A percentile compares a stretch with the other conserved stretches of the same genome.
Evolutionary conservation across 2,113 vertebrate species (phyloP).

Genomic region (Eudyptes chrysolophus): DNA sequence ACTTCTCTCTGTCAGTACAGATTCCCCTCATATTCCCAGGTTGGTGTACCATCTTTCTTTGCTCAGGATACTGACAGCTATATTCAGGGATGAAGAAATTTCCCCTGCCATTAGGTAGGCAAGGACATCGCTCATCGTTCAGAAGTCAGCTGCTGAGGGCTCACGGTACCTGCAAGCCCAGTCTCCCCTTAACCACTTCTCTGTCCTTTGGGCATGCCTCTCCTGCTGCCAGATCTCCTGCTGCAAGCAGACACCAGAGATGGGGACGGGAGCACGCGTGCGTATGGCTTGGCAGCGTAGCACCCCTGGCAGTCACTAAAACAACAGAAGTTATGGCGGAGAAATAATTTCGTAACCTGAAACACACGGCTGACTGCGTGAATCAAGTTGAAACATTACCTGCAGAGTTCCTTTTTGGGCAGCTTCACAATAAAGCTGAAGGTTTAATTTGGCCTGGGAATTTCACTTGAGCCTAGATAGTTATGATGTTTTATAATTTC

Average conservation of each 20-base stretch:
- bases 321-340: accelerated
- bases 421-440: background rate
- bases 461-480: background rate
- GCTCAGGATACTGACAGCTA: background rate
- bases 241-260: background rate
- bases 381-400: background rate
- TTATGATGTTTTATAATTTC: background rate
- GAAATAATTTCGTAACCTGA: background rate
- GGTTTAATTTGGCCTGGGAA: background rate
- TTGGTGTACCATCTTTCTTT: background rate
- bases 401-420: background rate
- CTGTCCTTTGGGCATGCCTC: background rate
- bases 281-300: background rate
- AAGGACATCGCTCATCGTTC: background rate
- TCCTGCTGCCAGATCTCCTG: background rate
- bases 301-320: background rate
- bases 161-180: background rate
- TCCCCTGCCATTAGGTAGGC: background rate
- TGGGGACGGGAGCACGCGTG: accelerated
- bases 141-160: background rate
- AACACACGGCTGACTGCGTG: background rate
- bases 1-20: background rate
- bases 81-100: background rate
- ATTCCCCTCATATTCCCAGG: background rate
- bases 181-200: background rate